phyloP scores from a whole-genome alignment of 2,888 invertebrate species.

The Nesidiocoris tenuis region DNA sequence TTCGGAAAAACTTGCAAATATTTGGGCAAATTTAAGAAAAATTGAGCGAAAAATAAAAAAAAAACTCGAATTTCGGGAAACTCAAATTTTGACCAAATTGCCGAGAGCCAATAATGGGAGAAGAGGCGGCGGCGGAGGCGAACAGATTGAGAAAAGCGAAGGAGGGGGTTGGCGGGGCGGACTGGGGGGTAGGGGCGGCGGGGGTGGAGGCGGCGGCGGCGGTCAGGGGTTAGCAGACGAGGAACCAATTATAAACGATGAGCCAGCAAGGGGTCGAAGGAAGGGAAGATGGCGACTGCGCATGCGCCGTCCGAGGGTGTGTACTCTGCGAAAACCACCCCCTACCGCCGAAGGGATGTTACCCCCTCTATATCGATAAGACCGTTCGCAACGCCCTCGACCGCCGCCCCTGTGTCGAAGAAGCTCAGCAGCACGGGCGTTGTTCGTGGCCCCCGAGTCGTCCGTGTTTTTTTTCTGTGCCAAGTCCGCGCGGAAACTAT shows the following conservation, averaged over 20 bases:
- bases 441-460: neutral
- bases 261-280: constrained; percentile 9
- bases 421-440: neutral
- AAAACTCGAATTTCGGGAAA: too few relatives aligned
- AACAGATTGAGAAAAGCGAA: neutral
- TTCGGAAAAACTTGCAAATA: too few relatives aligned
- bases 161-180: neutral
- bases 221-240: constrained; percentile 10
- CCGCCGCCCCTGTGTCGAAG: neutral
- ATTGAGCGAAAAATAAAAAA: too few relatives aligned
- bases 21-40: too few relatives aligned
- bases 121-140: neutral
- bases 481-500: too few relatives aligned
- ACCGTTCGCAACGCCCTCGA: neutral
- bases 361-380: neutral
- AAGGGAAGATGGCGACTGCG: constrained; percentile 41
- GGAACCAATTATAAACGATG: constrained; percentile 40
- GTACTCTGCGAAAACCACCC: neutral
- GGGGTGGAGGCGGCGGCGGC: constrained; percentile 13
- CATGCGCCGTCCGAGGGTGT: constrained; percentile 16
- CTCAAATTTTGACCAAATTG: too few relatives aligned
- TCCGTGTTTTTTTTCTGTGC: too few relatives aligned
- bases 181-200: neutral
- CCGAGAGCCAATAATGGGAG: neutral
- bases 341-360: neutral